Conservation (phyloP, 2,888 invertebrate species). For the Vesta saturnalis region DNA sequence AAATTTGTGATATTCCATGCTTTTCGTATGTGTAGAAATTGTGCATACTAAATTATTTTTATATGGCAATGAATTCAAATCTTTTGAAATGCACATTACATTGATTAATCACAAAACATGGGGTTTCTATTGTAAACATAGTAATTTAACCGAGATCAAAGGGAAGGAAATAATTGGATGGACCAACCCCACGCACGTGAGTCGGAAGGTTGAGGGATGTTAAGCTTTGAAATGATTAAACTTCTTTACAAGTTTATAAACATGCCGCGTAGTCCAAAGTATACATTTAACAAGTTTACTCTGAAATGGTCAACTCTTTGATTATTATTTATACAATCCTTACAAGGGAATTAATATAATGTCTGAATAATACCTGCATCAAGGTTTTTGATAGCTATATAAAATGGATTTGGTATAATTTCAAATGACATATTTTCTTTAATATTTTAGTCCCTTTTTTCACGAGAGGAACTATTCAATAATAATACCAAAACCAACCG, state of each 20-base stretch:
- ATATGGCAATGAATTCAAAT: conserved; percentile 1
- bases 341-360: too few species aligned
- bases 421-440: too few species aligned
- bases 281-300: conserved; percentile 1
- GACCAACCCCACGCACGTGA: not conserved
- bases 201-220: not conserved
- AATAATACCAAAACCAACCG: too few species aligned
- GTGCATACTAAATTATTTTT: not conserved
- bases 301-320: not conserved
- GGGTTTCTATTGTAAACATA: conserved; percentile 14
- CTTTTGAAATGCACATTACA: conserved; percentile 12
- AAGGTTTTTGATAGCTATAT: too few species aligned
- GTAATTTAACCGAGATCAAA: conserved; percentile 13
- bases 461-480: too few species aligned
- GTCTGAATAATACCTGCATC: too few species aligned
- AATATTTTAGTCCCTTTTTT: too few species aligned
- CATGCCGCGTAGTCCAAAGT: not conserved
- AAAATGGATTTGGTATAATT: too few species aligned
- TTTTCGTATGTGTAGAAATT: not conserved
- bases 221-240: conserved; percentile 10
- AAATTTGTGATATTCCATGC: not conserved
- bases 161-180: conserved; percentile 7
- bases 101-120: conserved; percentile 10
- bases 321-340: not conserved
- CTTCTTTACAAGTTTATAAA: conserved; percentile 4